Percentiles rank a stretch among this genome's conserved stretches.
phyloP scores from a whole-genome alignment of 2,888 invertebrate genomes.

The Pogonocherus hispidulus region DNA sequence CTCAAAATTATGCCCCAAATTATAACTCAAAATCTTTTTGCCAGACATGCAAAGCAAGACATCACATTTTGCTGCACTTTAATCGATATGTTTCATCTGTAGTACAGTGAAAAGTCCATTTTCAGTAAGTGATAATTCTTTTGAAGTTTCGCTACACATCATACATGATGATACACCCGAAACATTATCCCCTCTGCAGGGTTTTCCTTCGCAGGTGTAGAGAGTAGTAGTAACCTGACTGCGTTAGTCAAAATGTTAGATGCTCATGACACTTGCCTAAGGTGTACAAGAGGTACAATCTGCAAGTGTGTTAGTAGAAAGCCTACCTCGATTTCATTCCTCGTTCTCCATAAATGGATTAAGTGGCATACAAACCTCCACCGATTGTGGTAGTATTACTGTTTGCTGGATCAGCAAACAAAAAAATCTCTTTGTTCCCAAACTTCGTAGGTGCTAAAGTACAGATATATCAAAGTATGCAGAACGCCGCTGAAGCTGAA shows the following conservation, averaged over 20 bases:
- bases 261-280: not conserved
- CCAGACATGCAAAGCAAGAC: not conserved
- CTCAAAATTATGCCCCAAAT: no score
- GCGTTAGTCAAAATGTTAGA: not conserved
- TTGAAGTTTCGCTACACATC: no score
- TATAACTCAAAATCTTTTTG: not conserved
- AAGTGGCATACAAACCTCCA: not conserved
- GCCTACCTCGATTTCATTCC: no score
- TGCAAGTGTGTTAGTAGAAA: not conserved
- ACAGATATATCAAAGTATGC: no score
- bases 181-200: not conserved
- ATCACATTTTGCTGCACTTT: slow-evolving; percentile 16
- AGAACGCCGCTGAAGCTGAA: no score
- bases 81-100: not conserved
- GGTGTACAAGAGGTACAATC: no score
- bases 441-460: no score
- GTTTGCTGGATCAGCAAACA: no score
- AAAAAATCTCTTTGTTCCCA: no score
- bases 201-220: not conserved
- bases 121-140: no score
- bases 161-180: no score
- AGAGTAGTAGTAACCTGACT: not conserved
- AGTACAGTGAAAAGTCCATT: not conserved
- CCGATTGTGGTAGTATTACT: not conserved
- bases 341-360: no score